phyloP scores from a whole-genome alignment of 2,888 invertebrate species.

The Xestia xanthographa region DNA sequence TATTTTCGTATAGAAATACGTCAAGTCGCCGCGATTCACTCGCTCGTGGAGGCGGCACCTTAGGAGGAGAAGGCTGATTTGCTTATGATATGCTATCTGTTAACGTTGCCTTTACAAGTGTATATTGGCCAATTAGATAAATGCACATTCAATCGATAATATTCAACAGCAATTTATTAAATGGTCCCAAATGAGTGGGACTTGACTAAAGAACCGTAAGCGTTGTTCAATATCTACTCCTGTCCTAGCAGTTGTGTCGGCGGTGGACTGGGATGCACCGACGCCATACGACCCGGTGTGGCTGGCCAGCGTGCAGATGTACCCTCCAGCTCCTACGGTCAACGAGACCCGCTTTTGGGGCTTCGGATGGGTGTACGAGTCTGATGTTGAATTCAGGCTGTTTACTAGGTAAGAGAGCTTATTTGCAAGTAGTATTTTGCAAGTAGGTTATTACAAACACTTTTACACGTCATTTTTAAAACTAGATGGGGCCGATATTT shows the following conservation, averaged over 20 bases:
- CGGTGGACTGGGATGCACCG: conserved; percentile 85
- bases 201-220: background rate
- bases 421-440: too few species aligned
- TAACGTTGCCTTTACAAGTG: background rate
- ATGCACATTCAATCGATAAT: background rate
- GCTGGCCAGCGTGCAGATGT: conserved; percentile 86
- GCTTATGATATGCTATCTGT: background rate
- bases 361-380: conserved; percentile 84
- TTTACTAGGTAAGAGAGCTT: conserved; percentile 86
- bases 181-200: too few species aligned
- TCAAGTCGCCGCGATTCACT: too few species aligned
- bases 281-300: conserved; percentile 88
- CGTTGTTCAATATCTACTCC: background rate
- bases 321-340: conserved; percentile 73
- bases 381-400: conserved; percentile 86
- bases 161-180: background rate
- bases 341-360: conserved; percentile 85
- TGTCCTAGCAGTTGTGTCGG: conserved; percentile 71
- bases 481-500: too few species aligned
- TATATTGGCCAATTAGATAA: background rate
- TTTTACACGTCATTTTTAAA: too few species aligned
- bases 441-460: too few species aligned
- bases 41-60: too few species aligned
- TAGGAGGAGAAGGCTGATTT: too few species aligned
- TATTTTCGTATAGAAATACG: too few species aligned